Base-by-base conservation (phyloP, 2,888 invertebrate genomes). In the Antitype chi region DNA sequence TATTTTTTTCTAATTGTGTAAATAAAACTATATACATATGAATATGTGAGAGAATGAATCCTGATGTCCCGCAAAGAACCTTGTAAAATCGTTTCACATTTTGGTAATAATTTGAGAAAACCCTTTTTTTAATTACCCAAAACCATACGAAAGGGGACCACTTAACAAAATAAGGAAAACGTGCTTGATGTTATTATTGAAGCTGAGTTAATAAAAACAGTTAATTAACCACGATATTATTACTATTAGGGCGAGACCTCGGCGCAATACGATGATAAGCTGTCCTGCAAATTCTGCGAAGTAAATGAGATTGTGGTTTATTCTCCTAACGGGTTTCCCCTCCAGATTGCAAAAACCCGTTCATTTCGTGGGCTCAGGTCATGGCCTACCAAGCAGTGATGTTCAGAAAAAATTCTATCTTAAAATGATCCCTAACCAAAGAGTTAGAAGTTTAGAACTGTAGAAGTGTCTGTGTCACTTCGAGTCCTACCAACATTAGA, bases 131-230 rank as follows among this genome's bases (percentile, higher is more conserved):
- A 70, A 62, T 17, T 23, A 32, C 43, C 13, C 28, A 13, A 57
- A 59, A 15, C 9, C 57, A 38, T 38, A 25, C 25, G 57, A 25
- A 57, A 53, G 23, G 28, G 25, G n/a, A 52, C 70, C 70, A 53
- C 70, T 17, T n/a, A 49, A 67, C 60, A 38, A 55, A 76, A 72
- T 38, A 43, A 81, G 72, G 81, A 85, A 85, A 82, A 81, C 38
- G 13, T 49, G 49, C 4, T 49, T 17, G 11, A 23, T 60, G 20
- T 67, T 63, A 57, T 63, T 73, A 75, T 73, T 60, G 25, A 55
- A 63, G 49, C 25, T 32, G 38, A 52, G 25, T 69, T 60, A 20
- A n/a, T 66, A 71, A 25, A 74, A 71, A 80, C 68, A 63, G 53
- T 60, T 68, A 60, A 74, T 69, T 80, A 75, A 38, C 47, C 6